Evolutionary conservation across 2,888 invertebrate species (phyloP).

Genomic region (Autographa gamma): DNA sequence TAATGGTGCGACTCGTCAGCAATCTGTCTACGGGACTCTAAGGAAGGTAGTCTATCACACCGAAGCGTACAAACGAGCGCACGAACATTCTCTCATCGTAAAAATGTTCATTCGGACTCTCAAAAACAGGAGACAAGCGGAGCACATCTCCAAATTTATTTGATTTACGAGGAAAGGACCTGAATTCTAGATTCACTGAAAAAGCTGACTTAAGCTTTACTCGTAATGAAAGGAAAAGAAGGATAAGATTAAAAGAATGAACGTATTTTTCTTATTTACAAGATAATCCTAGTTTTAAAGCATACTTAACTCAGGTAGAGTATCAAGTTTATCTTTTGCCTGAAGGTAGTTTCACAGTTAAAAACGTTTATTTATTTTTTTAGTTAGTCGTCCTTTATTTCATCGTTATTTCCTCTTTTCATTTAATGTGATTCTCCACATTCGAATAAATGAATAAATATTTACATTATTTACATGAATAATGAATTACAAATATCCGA

Average conservation of each 20-base stretch:
- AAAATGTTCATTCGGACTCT: constrained; percentile 45
- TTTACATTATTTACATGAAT: too few relatives aligned
- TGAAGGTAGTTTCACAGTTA: neutral
- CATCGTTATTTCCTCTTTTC: too few relatives aligned
- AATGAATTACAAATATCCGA: too few relatives aligned
- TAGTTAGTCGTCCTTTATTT: too few relatives aligned
- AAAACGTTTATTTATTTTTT: neutral
- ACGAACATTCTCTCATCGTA: constrained; percentile 28
- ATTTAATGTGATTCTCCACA: too few relatives aligned
- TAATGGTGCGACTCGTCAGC: constrained; percentile 76
- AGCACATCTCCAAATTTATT: constrained; percentile 34
- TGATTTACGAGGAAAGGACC: constrained; percentile 37
- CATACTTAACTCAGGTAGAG: neutral
- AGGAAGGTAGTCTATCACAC: constrained; percentile 61
- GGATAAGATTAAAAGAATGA: constrained; percentile 5
- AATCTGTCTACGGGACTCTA: constrained; percentile 62
- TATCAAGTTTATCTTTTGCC: neutral
- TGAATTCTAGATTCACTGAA: constrained; percentile 22
- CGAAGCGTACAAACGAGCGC: constrained; percentile 45
- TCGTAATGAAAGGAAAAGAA: constrained; percentile 25
- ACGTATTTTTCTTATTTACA: constrained; percentile 16
- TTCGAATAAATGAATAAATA: too few relatives aligned
- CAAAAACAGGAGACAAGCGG: constrained; percentile 43
- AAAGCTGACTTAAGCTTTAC: constrained; percentile 17
- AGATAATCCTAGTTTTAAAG: neutral